These are phyloP conservation scores for Champsocephalus gunnari DNA, from an alignment of 2,797 vertebrate genomes.

Conservation along the genomic window DNA sequence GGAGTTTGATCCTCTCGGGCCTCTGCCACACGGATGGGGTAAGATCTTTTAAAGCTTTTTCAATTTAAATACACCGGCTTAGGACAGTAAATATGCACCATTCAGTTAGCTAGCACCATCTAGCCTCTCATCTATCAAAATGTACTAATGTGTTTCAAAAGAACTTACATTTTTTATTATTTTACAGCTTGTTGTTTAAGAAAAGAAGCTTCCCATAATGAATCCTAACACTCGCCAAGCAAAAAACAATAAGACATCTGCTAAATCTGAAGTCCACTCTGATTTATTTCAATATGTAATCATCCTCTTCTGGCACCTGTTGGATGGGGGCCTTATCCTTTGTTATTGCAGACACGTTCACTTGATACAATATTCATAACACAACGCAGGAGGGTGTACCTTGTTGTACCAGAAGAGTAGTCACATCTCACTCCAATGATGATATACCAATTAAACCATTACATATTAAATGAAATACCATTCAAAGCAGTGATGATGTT, in stretches of 20 bases:
- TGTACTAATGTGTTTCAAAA: neutral
- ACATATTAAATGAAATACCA: too few species aligned
- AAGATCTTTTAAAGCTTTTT: constrained; percentile 64
- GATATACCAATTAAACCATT: too few species aligned
- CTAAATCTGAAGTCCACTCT: neutral
- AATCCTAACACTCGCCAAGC: neutral
- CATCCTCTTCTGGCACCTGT: neutral
- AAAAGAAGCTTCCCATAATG: neutral
- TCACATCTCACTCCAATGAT: neutral
- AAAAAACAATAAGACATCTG: neutral
- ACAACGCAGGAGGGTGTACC: neutral
- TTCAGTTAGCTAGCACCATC: neutral
- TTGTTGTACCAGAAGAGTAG: neutral
- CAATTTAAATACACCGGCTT: neutral
- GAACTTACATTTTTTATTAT: neutral
- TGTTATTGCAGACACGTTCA: neutral
- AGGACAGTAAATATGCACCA: neutral
- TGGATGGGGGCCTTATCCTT: neutral
- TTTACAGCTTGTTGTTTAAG: neutral
- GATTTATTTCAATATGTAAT: neutral
- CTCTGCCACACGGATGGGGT: constrained; percentile 97
- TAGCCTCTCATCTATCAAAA: neutral
- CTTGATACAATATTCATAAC: neutral
- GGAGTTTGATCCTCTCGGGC: constrained; percentile 97
- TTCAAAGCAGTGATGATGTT: neutral